phyloP scores from a whole-genome alignment of 2,113 vertebrate genomes.

The Paracanthobrama guichenoti region DNA sequence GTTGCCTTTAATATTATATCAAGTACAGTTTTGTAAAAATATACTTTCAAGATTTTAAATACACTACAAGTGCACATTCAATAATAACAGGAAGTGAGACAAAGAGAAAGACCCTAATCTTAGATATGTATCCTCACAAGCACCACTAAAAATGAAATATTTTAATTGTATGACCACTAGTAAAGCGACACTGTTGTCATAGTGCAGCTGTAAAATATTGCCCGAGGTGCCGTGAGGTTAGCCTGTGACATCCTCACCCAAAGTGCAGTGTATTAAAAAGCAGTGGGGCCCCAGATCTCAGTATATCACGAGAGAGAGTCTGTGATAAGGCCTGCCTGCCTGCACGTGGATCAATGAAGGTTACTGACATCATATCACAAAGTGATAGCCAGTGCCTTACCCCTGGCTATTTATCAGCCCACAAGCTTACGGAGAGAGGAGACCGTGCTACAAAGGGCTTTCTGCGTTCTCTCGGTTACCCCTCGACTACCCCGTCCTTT shows the following conservation, averaged over 20 bases:
- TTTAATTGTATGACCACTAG: not conserved
- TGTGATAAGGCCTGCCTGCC: conserved; percentile 91
- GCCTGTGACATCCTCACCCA: conserved; percentile 78
- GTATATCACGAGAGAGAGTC: conserved; percentile 88
- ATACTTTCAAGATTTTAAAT: not conserved
- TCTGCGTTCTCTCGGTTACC: conserved; percentile 54
- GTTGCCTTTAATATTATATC: not conserved
- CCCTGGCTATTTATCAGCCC: conserved; percentile 90
- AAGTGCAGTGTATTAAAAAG: conserved; percentile 95
- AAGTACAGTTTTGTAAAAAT: not conserved
- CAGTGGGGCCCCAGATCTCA: conserved; percentile 86
- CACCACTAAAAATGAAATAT: not conserved
- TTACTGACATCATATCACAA: conserved; percentile 99
- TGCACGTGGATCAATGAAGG: conserved; percentile 96
- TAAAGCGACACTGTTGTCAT: not conserved
- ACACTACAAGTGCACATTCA: not conserved
- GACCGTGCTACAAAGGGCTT: conserved; percentile 35
- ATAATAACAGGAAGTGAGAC: too few relatives aligned
- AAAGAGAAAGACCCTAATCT: too few relatives aligned
- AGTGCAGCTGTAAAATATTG: conserved; percentile 68
- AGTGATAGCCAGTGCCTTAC: conserved; percentile 92
- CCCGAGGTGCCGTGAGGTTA: conserved; percentile 67
- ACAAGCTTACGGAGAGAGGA: conserved; percentile 61
- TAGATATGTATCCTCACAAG: not conserved
- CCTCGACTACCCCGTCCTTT: not conserved